Base-by-base conservation (phyloP, 2,797 vertebrate genomes). In the Simalia tracyae region DNA sequence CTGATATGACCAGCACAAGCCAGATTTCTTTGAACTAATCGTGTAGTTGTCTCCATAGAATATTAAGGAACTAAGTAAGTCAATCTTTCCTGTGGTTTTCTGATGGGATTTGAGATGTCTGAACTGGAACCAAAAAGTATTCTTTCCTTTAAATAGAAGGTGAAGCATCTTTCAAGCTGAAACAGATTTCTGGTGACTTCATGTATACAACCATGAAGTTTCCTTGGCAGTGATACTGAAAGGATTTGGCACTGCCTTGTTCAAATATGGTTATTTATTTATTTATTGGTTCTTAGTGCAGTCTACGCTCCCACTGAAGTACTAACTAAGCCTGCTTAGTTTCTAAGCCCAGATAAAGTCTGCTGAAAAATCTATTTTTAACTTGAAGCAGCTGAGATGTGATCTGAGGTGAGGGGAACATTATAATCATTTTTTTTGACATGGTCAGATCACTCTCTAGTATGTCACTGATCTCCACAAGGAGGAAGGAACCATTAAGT, bases 71-170 rank as follows among this genome's bases (percentile, higher is more conserved):
- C 9, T 17, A 94, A 95, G 86, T 85, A 12, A 64, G 1, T 60
- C 81, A 72, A 86, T 89, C 92, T 94, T 93, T 91, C 31, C 63
- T 94, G 60, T 31, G 5, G 1, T 94, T 94, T 95, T 95, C 66
- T 10, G 0, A 46, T 86, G 86, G 89, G 86, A 93, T 86, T 88
- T 85, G 54, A 68, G 6, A 11, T 86, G 57, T 42, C 86, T 95
- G 88, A 94, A 95, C 11, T 84, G 28, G 94, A 88, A 93, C 91
- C 19, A 64, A 87, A 81, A 90, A 46, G 72, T 50, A 84, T 64
- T 68, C 22, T 93, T 92, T 85, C 60, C 26, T 8, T 94, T 91
- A 89, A 90, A 24, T 46, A 81, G 36, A 81, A 81, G 42, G 42
- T 81, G 72, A 81, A 81, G 19, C 24, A 11, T 81, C 36, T 81